Base-by-base conservation (phyloP, 2,888 invertebrate genomes). In the Eucera pruinosa region DNA sequence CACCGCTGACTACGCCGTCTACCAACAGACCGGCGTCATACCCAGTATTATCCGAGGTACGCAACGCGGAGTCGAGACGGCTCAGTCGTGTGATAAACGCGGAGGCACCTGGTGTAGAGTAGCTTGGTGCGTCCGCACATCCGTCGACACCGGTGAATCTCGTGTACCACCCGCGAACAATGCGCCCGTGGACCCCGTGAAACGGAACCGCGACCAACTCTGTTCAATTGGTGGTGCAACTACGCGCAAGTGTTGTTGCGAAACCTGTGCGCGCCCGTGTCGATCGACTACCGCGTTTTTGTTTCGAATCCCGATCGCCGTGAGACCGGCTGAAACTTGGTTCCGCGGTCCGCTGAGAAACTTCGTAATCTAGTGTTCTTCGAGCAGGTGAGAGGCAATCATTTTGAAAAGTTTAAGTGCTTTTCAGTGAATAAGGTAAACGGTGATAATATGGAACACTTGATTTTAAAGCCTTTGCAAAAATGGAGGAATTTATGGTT, bases 71-170 rank as follows among this genome's bases (percentile, higher is more conserved):
- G 78, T 41, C 58, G 77, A 69, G 81, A 48, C 71, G 70, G 80
- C 82, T 82, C 84, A 84, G 84, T 84, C 76, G 84, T 64, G 66
- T 82, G 80, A 84, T 84, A 84, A 84, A 84, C 84, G 84, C 67
- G 80, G 74, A 78, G 50, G 54, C 80, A 72, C 76, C 76, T 71
- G 82, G 84, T 7, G 52, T 78, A 69, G 82, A 23, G 9, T 15
- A 20, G 15, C 69, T 55, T 58, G 71, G 65, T 64, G 73, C 73
- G 72, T 65, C 64, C 47, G 66, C 67, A 55, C 66, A 67, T 73
- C 68, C 52, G 68, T 78, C 61, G 66, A 39, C 75, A 61, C 43
- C 30, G 52, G 57, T 62, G 72, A 55, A 70, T 69, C 61, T 43
- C 66, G 33, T 7, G 33, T 33, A 7, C 3, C 45, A 45, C 23